These are phyloP conservation scores for Hydra vulgaris DNA, from an alignment of 30 jellyfish, hydroid and myxozoan species.

Conservation along the genomic window DNA sequence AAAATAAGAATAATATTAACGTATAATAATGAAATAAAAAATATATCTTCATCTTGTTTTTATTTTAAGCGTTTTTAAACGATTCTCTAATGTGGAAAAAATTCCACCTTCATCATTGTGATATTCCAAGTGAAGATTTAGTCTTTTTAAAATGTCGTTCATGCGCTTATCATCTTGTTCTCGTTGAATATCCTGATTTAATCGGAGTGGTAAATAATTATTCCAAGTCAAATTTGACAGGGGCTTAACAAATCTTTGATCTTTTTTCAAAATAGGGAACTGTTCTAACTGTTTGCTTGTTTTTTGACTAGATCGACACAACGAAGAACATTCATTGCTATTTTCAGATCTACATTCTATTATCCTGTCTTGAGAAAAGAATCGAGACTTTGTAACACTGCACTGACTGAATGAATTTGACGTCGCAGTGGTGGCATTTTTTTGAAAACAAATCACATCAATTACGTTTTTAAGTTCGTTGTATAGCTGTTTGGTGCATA, in stretches of 20 bases:
- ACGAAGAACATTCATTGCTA: background rate
- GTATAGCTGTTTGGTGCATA: constrained; percentile 2
- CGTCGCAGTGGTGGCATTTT: background rate
- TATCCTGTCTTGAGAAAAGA: background rate
- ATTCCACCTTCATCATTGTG: constrained; percentile 13
- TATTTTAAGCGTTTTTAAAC: background rate
- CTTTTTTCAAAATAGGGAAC: background rate
- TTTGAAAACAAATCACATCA: constrained; percentile 6
- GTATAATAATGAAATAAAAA: background rate
- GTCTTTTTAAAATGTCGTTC: constrained; percentile 40
- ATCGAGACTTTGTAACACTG: background rate
- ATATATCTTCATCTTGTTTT: no score
- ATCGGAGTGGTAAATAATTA: constrained; percentile 43
- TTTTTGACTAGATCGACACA: no score
- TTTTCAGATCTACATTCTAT: background rate
- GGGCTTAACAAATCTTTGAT: no score
- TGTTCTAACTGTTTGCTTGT: background rate
- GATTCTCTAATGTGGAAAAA: background rate
- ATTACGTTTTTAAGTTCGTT: constrained; percentile 18
- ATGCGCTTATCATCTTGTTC: constrained; percentile 64
- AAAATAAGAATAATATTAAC: no score
- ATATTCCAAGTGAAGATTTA: background rate
- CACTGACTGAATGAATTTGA: background rate
- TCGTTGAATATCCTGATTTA: constrained; percentile 73
- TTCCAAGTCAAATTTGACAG: constrained; percentile 40